Percentiles rank a stretch among this genome's conserved stretches.
These are phyloP conservation scores for Cataglyphis cursor DNA, from an alignment of 2,888 invertebrate species.

Conservation along the genomic window DNA sequence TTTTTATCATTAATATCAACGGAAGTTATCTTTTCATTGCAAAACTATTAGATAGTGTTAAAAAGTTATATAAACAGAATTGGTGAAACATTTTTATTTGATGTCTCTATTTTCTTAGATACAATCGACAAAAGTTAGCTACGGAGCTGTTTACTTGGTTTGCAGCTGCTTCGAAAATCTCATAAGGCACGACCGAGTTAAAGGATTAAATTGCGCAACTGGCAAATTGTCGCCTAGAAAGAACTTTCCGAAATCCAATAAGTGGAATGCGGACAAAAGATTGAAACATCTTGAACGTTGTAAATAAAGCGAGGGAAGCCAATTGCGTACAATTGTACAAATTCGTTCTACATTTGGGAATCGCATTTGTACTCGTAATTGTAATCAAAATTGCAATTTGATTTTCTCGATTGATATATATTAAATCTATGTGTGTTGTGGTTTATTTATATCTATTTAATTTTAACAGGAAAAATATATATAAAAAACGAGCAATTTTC, in stretches of 20 bases:
- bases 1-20: not conserved
- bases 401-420: not conserved
- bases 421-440: not conserved
- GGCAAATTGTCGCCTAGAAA: slow-evolving; percentile 48
- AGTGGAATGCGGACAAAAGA: slow-evolving; percentile 19
- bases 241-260: slow-evolving; percentile 50
- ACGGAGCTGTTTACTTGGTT: slow-evolving; percentile 37
- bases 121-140: slow-evolving; percentile 16
- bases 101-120: not conserved
- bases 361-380: not conserved
- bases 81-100: not conserved
- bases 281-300: slow-evolving; percentile 32
- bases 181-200: slow-evolving; percentile 42
- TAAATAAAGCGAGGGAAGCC: not conserved
- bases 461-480: not conserved
- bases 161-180: slow-evolving; percentile 52
- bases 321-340: not conserved
- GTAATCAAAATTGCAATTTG: not conserved
- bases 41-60: not conserved
- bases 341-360: not conserved
- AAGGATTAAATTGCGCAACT: slow-evolving; percentile 47
- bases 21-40: not conserved
- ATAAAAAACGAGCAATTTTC: slow-evolving; percentile 6
- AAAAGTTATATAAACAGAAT: not conserved
- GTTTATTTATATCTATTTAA: not conserved